A percentile compares a stretch with the other conserved stretches of the same genome.
Conservation (phyloP, 2,113 vertebrate genomes). For the Odobenus rosmarus region DNA sequence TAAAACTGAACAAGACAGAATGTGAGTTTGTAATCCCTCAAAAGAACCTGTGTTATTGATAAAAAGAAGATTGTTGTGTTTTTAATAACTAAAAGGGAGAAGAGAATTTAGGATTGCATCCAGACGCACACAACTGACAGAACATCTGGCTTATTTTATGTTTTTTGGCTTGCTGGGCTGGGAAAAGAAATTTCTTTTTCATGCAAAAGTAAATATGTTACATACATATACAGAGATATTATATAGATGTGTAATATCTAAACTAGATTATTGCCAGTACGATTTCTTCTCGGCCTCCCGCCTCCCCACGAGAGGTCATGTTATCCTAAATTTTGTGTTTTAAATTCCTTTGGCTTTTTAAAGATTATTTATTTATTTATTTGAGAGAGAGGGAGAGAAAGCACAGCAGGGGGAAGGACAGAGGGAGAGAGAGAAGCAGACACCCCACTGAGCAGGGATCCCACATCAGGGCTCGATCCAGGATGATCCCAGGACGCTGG, state of each 20-base stretch:
- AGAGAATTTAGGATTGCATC: background rate
- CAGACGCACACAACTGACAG: background rate
- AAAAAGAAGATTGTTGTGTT: background rate
- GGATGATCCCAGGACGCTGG: no score
- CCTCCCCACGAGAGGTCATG: background rate
- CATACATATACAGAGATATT: background rate
- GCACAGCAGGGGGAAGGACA: no score
- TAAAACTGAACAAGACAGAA: background rate
- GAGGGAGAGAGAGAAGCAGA: no score
- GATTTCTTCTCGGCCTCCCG: background rate
- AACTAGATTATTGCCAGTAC: background rate
- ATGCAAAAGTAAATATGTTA: background rate
- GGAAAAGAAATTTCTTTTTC: background rate
- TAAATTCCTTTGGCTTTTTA: background rate
- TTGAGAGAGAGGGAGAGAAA: no score
- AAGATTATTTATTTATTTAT: no score
- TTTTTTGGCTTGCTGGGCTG: background rate
- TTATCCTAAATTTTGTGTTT: background rate
- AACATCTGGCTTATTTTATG: background rate
- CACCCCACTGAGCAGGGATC: no score
- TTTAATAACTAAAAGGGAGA: background rate
- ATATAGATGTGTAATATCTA: no score
- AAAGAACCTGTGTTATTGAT: background rate
- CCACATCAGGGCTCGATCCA: no score
- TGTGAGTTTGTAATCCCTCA: background rate